These are phyloP conservation scores for Agonopterix heracliana DNA, from an alignment of 2,888 invertebrate genomes.

Conservation along the genomic window DNA sequence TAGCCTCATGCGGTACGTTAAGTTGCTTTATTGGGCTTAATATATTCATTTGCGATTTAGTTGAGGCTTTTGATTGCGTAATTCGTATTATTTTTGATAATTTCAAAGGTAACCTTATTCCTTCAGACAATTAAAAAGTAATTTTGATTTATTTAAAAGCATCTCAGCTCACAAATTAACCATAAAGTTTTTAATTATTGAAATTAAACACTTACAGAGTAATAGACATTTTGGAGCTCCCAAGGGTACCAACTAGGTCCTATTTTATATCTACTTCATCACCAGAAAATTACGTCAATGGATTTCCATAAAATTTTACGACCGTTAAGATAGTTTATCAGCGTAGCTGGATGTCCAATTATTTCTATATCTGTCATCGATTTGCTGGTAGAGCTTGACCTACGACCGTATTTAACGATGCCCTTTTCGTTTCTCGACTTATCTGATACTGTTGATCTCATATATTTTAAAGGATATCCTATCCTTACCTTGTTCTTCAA, in stretches of 20 bases:
- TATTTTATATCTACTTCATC: constrained; percentile 1
- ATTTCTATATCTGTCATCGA: constrained; percentile 22
- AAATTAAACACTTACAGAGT: too few relatives aligned
- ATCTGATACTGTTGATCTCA: too few relatives aligned
- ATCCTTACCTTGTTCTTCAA: too few relatives aligned
- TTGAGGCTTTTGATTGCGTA: neutral
- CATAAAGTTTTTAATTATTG: too few relatives aligned
- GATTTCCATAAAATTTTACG: constrained; percentile 3
- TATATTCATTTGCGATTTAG: constrained; percentile 15
- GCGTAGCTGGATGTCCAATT: constrained; percentile 13
- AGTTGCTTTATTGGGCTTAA: constrained; percentile 23
- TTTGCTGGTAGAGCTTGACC: constrained; percentile 14
- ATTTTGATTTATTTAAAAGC: too few relatives aligned
- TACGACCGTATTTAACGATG: constrained; percentile 15
- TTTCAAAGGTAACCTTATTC: too few relatives aligned
- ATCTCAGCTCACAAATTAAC: too few relatives aligned
- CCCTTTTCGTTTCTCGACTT: constrained; percentile 11
- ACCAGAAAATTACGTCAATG: neutral
- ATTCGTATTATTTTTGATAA: too few relatives aligned
- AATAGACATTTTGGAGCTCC: neutral
- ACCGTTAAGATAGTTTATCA: constrained; percentile 4
- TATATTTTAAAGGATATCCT: too few relatives aligned
- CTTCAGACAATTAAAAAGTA: too few relatives aligned
- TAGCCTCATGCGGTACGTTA: constrained; percentile 17
- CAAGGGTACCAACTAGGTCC: constrained; percentile 1